A percentile compares a stretch with the other conserved stretches of the same genome.
phyloP scores from a whole-genome alignment of 2,113 vertebrate species.

The Aythya baeri region DNA sequence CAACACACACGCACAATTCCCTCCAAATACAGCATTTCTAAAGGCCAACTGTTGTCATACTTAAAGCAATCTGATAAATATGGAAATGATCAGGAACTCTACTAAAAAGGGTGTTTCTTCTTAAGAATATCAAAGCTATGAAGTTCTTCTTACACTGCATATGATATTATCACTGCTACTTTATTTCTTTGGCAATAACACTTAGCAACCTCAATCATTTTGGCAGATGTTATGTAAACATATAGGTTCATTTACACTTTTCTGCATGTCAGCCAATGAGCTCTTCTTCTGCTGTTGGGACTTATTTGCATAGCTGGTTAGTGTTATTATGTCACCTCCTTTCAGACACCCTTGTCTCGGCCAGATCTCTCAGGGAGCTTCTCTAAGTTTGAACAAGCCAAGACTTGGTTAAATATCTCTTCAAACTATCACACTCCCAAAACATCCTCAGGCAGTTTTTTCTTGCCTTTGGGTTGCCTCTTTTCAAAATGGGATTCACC shows the following conservation, averaged over 20 bases:
- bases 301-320: background rate
- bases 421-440: slow-evolving; percentile 22
- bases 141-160: background rate
- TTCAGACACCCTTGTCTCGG: background rate
- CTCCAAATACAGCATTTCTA: background rate
- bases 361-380: background rate
- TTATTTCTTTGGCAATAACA: background rate
- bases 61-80: background rate
- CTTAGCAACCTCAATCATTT: background rate
- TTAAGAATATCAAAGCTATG: background rate
- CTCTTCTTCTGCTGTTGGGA: background rate
- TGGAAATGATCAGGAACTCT: background rate
- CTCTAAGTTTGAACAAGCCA: background rate
- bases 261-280: background rate
- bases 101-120: background rate
- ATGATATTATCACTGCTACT: background rate
- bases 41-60: background rate
- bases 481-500: slow-evolving; percentile 24
- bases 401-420: background rate
- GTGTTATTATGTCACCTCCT: background rate
- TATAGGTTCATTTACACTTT: background rate
- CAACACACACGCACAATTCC: background rate
- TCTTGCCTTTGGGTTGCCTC: background rate
- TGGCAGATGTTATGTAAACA: slow-evolving; percentile 19
- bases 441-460: background rate